Evolutionary conservation across 2,797 vertebrate genomes (phyloP).

Genomic region (Lagodon rhomboides): DNA sequence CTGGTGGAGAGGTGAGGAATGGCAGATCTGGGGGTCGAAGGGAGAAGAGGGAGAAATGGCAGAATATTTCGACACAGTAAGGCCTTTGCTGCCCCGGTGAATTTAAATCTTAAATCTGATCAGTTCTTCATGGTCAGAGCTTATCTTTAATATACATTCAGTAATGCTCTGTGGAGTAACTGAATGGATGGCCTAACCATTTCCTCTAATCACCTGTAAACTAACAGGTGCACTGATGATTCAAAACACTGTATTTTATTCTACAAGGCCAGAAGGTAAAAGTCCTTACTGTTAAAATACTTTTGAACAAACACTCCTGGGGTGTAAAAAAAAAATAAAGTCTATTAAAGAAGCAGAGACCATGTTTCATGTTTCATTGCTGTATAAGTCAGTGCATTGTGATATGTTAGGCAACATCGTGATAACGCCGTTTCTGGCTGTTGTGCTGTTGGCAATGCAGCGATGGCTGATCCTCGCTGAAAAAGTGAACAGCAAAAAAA

Average conservation of each 20-base stretch:
- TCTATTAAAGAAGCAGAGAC: too few relatives aligned
- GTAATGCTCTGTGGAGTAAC: neutral
- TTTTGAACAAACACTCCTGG: neutral
- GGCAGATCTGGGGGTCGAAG: neutral
- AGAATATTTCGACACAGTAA: neutral
- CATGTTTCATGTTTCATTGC: neutral
- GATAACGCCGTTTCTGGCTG: neutral
- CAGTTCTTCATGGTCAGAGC: neutral
- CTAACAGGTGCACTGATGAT: neutral
- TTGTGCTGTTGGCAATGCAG: neutral
- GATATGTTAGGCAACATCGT: neutral
- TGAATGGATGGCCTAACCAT: neutral
- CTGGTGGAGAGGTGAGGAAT: conserved; percentile 1
- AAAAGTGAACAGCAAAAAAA: neutral
- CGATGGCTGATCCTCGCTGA: neutral
- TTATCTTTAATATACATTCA: neutral
- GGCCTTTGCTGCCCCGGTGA: neutral
- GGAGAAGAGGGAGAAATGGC: neutral
- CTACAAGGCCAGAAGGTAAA: neutral
- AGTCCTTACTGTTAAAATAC: too few relatives aligned
- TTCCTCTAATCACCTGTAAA: neutral
- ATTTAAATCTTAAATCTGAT: neutral
- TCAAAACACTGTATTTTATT: too few relatives aligned
- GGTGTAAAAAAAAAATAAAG: too few relatives aligned
- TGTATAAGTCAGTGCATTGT: neutral